phyloP scores from a whole-genome alignment of 2,113 vertebrate genomes.

The Odontesthes bonariensis region DNA sequence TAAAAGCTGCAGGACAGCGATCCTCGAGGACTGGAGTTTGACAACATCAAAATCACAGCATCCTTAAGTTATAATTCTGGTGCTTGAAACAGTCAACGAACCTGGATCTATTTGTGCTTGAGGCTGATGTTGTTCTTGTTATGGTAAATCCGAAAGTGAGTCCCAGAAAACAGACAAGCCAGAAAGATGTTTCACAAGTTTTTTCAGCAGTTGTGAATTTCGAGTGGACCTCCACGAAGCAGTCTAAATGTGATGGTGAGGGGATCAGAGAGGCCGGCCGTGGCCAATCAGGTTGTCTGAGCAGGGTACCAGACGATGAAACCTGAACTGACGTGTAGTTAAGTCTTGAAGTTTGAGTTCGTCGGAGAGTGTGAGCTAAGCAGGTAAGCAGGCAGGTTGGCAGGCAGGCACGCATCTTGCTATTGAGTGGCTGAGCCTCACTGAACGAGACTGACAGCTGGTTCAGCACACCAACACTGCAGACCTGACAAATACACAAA shows the following conservation, averaged over 20 bases:
- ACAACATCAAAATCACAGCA: background rate
- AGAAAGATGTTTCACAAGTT: background rate
- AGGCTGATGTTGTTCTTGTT: background rate
- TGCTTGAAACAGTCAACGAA: background rate
- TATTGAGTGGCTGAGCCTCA: background rate
- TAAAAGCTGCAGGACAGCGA: no score
- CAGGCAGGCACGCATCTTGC: background rate
- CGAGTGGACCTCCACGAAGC: background rate
- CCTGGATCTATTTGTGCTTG: no score
- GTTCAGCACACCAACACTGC: background rate
- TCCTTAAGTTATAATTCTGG: no score
- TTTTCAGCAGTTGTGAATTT: no score
- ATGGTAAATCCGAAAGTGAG: no score
- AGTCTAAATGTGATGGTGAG: background rate
- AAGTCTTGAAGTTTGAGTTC: background rate
- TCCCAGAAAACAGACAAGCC: background rate
- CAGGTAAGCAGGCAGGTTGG: constrained; percentile 6
- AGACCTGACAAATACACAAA: background rate
- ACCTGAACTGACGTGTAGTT: background rate
- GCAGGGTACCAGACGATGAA: background rate
- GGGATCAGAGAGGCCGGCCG: background rate
- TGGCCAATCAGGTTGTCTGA: background rate
- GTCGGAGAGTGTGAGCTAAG: background rate
- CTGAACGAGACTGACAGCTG: background rate
- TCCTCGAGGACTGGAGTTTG: no score